Base-by-base conservation (phyloP, 2,797 vertebrate genomes). In the Otus scops region DNA sequence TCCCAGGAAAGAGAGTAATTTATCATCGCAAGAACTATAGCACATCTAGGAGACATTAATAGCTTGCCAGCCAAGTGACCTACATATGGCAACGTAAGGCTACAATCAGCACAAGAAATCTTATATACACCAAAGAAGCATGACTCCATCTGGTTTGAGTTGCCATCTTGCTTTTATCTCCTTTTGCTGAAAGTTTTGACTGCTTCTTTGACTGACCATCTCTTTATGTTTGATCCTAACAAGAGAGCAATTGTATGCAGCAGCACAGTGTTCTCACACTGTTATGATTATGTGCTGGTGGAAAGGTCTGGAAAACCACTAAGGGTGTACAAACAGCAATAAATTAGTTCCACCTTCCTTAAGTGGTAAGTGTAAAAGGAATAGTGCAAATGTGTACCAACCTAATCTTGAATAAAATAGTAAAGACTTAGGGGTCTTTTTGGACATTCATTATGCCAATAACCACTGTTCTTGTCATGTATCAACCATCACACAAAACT, bases 1-100 rank as follows among this genome's bases (percentile, higher is more conserved):
- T 94, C 88, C 85, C 67, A 60, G 75, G 53, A 54, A 95, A 95
- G 77, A 92, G 65, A 91, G 53, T 78, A 67, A 92, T 95, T 94
- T 74, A 41, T 82, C 68, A 26, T 32, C 4, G 1, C 7, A 34
- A 24, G 56, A 70, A 15, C 21, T 74, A 50, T 2, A 9, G 87
- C 18, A 51, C n/a, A 60, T 54, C 20, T 65, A 91, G 61, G 41
- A 89, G 36, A 80, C 39, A 47, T 75, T 82, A 93, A 70, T 47
- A 76, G 67, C 41, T 79, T 76, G 53, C 78, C 88, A 92, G 68
- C 47, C 60, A 77, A 80, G 50, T 45, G 67, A 83, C 84, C 61
- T 70, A 56, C 13, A 54, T 71, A 73, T 38, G 77, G 71, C 7
- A 36, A 75, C 43, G 67, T 63, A 53, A 82, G 30, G 76, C 51